These are phyloP conservation scores for Cheirogaleus major DNA, from an alignment of 2,797 vertebrate genomes.

Conservation along the genomic window DNA sequence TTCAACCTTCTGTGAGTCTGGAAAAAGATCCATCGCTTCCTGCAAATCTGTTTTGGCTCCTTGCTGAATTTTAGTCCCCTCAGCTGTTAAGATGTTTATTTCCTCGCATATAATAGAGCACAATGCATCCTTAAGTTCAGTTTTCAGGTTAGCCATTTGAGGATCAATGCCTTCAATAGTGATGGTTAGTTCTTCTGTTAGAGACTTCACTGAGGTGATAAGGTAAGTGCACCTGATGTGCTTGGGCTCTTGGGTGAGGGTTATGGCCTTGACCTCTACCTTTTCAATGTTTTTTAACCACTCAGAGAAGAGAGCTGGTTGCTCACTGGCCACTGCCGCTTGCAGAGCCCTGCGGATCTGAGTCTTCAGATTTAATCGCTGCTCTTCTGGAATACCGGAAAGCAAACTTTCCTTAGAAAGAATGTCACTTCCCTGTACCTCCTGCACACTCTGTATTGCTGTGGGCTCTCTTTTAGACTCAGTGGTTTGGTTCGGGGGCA, in stretches of 20 bases:
- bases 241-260: conserved; percentile 88
- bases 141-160: conserved; percentile 90
- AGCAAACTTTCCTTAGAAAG: conserved; percentile 91
- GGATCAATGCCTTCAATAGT: conserved; percentile 89
- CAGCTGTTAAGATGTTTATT: conserved; percentile 87
- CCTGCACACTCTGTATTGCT: conserved; percentile 80
- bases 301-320: conserved; percentile 90
- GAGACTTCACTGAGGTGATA: conserved; percentile 87
- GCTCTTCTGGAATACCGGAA: conserved; percentile 86
- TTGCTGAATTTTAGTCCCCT: conserved; percentile 85
- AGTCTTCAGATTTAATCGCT: conserved; percentile 85
- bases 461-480: conserved; percentile 83
- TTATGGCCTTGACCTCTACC: conserved; percentile 89
- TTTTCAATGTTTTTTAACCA: conserved; percentile 87
- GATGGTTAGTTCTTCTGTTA: conserved; percentile 90
- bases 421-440: conserved; percentile 84
- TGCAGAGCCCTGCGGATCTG: conserved; percentile 91
- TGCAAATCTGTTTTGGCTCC: conserved; percentile 77
- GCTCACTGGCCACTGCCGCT: conserved; percentile 90
- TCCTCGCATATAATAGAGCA: conserved; percentile 92
- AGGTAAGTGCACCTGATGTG: conserved; percentile 89
- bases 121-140: conserved; percentile 91
- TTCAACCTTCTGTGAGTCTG: conserved; percentile 78
- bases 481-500: conserved; percentile 80
- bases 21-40: conserved; percentile 75